Evolutionary conservation across 2,113 vertebrate genomes (phyloP).

Genomic region (Guaruba guarouba): DNA sequence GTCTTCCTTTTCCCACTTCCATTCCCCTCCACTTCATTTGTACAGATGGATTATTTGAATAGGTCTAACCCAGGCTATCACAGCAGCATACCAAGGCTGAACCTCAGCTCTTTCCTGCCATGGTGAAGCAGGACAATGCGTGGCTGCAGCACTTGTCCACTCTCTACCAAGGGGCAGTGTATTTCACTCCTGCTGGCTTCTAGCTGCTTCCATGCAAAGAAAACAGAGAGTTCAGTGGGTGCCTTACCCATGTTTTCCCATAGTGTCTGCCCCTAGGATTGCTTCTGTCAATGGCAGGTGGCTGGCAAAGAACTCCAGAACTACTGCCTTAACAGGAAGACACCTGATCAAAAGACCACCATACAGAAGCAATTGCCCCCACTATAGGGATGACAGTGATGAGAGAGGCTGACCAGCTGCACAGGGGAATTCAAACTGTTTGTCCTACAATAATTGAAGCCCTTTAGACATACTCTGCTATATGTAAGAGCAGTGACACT

Average conservation of each 20-base stretch:
- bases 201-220: background rate
- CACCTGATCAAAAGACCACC: background rate
- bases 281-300: background rate
- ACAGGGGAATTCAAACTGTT: background rate
- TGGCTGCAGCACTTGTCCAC: background rate
- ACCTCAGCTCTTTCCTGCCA: background rate
- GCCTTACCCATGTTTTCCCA: background rate
- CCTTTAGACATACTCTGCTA: background rate
- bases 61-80: background rate
- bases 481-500: background rate
- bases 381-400: background rate
- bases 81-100: background rate
- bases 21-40: background rate
- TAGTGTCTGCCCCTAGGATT: background rate
- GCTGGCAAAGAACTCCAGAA: background rate
- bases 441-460: background rate
- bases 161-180: background rate
- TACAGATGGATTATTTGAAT: background rate
- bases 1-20: background rate
- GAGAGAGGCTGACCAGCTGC: background rate
- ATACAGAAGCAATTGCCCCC: background rate
- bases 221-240: background rate
- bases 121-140: background rate
- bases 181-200: background rate
- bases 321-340: background rate